Base-by-base conservation (phyloP, 2,888 invertebrate species). In the Taenaris catops region DNA sequence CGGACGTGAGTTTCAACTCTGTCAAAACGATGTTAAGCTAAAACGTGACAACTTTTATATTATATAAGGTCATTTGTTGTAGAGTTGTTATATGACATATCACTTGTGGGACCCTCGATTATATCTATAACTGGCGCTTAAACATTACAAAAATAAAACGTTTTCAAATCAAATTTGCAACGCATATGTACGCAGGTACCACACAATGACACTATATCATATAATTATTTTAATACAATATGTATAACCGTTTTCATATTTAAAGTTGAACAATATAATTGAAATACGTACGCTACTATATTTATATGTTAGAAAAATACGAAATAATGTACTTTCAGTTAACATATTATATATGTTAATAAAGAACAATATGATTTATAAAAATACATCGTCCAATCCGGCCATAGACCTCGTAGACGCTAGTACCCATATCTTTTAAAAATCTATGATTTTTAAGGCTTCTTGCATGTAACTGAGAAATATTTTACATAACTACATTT, bases 331-430 rank as follows among this genome's bases (percentile, higher is more conserved):
- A 83, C 81, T 81, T 83, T 81, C 67, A 73, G 74, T 80, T 79
- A 83, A 84, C 84, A 84, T 83, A 84, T 84, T 70, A 72, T 71
- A 83, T 83, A 84, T 83, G 83, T 83, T 83, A 83, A 78, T 83
- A 80, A 80, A 84, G 79, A 79, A 79, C 79, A 81, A 84, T 81
- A 83, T 79, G 73, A 64, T 80, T 78, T 83, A 83, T 80, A 84
- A 84, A 84, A 84, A 84, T 84, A 84, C 81, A 83, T 81, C 68
- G 75, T 69, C 78, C 69, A 58, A 58, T 49, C 61, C 65, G 73
- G 63, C 73, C 70, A 54, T 59, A 47, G 59, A 68, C 71, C 74
- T 65, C 14, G 66, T 61, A 72, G 80, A 70, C 74, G 72, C 80
- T 81, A 81, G 80, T 80, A 79, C 79, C 79, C 74, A 80, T 73